Conservation (phyloP, 1,140 invertebrate species). For the Matsumurasca onukii region DNA sequence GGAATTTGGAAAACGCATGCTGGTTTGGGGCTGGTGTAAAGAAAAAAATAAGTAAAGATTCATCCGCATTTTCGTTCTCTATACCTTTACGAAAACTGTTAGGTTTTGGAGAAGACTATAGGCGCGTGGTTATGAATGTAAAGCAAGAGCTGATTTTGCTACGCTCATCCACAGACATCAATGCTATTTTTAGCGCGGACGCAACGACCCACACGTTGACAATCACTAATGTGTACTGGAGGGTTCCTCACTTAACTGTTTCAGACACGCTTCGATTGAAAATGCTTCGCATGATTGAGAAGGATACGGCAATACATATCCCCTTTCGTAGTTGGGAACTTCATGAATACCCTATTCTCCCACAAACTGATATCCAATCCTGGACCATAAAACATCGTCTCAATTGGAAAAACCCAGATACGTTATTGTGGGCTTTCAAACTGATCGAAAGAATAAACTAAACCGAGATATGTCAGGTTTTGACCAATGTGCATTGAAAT, state of each 20-base stretch:
- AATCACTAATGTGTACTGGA: background rate
- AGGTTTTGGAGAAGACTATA: background rate
- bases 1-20: background rate
- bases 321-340: background rate
- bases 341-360: background rate
- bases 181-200: background rate
- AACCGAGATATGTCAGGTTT: background rate
- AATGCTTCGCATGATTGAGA: background rate
- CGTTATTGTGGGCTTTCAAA: background rate
- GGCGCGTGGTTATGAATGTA: background rate
- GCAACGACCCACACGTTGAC: background rate
- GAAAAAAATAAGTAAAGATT: background rate
- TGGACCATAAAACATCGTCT: background rate
- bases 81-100: background rate
- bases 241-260: background rate
- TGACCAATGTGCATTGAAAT: background rate
- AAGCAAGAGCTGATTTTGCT: background rate
- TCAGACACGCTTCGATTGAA: background rate
- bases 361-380: background rate
- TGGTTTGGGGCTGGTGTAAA: background rate
- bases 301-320: background rate
- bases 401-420: background rate
- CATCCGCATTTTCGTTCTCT: background rate
- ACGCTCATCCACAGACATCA: background rate
- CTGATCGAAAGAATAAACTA: background rate